phyloP scores from a whole-genome alignment of 2,113 vertebrate species.

The Hydropotes inermis region DNA sequence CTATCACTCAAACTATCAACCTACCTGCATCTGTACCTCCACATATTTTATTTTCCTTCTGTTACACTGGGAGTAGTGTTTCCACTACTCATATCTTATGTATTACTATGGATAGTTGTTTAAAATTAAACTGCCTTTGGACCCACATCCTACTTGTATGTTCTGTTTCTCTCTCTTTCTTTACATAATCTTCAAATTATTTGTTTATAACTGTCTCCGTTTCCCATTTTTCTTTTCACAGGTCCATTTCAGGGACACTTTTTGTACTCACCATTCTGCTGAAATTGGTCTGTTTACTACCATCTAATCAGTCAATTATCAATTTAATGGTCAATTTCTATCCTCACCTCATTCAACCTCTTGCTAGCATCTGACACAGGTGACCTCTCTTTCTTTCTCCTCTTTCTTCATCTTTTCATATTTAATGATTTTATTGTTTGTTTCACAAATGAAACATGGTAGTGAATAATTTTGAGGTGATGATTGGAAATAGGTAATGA shows the following conservation, averaged over 20 bases:
- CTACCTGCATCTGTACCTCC: not conserved
- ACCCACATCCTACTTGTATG: not conserved
- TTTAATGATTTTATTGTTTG: not conserved
- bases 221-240: not conserved
- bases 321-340: not conserved
- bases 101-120: not conserved
- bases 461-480: not conserved
- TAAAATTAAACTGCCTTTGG: not conserved
- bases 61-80: not conserved
- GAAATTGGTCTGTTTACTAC: not conserved
- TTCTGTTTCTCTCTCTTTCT: not conserved
- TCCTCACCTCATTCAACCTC: not conserved
- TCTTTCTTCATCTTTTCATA: not conserved
- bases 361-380: not conserved
- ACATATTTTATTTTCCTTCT: not conserved
- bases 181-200: not conserved
- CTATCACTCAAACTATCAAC: not conserved
- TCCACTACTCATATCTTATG: not conserved
- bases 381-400: not conserved
- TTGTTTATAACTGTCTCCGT: not conserved
- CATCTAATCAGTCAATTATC: not conserved
- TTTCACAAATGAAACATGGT: not conserved
- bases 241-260: not conserved
- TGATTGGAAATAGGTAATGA: not conserved
- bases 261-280: not conserved